A percentile compares a stretch with the other conserved stretches of the same genome.
phyloP scores from a whole-genome alignment of 2,113 vertebrate genomes.

The Perca schrenkii region DNA sequence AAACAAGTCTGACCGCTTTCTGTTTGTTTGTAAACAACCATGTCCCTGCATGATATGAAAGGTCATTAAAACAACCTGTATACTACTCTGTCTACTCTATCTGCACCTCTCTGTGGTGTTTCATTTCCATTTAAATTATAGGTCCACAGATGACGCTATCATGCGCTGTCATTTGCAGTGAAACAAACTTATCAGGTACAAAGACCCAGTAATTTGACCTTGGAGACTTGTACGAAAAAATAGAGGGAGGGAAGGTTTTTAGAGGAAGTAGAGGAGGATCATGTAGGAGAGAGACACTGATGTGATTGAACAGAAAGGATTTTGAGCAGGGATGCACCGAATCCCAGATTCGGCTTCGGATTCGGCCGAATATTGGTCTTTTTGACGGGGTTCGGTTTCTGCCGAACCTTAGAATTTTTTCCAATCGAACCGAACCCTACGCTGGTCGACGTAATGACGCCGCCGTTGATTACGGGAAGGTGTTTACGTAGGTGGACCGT shows the following conservation, averaged over 20 bases:
- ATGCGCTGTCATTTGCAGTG: conserved; percentile 10
- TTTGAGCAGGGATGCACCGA: too few species aligned
- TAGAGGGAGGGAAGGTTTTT: not conserved
- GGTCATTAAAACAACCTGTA: conserved; percentile 76
- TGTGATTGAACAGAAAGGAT: conserved; percentile 1
- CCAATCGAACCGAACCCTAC: too few species aligned
- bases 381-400: too few species aligned
- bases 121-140: conserved; percentile 67
- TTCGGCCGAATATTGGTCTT: too few species aligned
- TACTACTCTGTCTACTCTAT: conserved; percentile 37
- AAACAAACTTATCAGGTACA: conserved; percentile 16
- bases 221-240: not conserved
- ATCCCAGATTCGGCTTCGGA: too few species aligned
- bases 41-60: conserved; percentile 80
- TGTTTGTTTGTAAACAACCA: conserved; percentile 80
- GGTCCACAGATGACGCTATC: conserved; percentile 11
- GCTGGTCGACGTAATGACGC: too few species aligned
- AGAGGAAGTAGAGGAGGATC: not conserved
- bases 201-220: conserved; percentile 42
- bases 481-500: too few species aligned
- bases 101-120: conserved; percentile 26
- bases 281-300: not conserved
- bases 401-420: too few species aligned
- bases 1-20: conserved; percentile 78
- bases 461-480: too few species aligned